These are phyloP conservation scores for Podocnemis expansa DNA, from an alignment of 2,113 vertebrate species.

Conservation along the genomic window DNA sequence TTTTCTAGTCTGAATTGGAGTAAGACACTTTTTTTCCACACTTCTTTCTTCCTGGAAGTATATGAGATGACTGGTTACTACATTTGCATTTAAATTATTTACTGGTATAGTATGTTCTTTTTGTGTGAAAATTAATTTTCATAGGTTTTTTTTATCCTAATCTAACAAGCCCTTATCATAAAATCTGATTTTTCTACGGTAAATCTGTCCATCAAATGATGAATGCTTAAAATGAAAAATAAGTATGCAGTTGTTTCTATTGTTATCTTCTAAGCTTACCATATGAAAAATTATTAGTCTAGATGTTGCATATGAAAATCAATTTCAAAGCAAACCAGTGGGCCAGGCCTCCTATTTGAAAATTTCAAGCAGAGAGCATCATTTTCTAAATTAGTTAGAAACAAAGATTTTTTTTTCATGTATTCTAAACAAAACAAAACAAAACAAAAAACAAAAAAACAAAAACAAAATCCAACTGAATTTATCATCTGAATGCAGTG, in stretches of 20 bases:
- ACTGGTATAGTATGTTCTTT: not conserved
- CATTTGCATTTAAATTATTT: slow-evolving; percentile 49
- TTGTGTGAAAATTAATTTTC: not conserved
- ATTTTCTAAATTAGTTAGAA: slow-evolving; percentile 53
- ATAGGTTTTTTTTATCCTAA: slow-evolving; percentile 11
- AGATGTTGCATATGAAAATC: not conserved
- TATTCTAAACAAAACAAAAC: slow-evolving; percentile 19
- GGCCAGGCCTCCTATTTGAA: slow-evolving; percentile 32
- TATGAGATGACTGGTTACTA: not conserved
- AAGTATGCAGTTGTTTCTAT: not conserved
- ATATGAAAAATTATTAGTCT: not conserved
- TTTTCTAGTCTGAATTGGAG: not conserved
- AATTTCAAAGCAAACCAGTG: slow-evolving; percentile 24
- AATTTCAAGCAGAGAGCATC: slow-evolving; percentile 45
- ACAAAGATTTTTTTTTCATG: not conserved
- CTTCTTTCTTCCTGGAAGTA: not conserved
- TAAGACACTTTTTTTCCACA: not conserved
- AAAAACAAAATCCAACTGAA: slow-evolving; percentile 20
- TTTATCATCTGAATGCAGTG: slow-evolving; percentile 38
- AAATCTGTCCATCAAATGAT: slow-evolving; percentile 9
- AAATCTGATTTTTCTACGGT: slow-evolving; percentile 16
- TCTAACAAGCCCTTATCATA: slow-evolving; percentile 4
- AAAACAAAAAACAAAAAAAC: slow-evolving; percentile 15
- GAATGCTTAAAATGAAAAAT: slow-evolving; percentile 14
- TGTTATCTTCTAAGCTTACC: not conserved